A percentile compares a stretch with the other conserved stretches of the same genome.
phyloP scores from a whole-genome alignment of 2,888 invertebrate species.

The Mellilla xanthometata region DNA sequence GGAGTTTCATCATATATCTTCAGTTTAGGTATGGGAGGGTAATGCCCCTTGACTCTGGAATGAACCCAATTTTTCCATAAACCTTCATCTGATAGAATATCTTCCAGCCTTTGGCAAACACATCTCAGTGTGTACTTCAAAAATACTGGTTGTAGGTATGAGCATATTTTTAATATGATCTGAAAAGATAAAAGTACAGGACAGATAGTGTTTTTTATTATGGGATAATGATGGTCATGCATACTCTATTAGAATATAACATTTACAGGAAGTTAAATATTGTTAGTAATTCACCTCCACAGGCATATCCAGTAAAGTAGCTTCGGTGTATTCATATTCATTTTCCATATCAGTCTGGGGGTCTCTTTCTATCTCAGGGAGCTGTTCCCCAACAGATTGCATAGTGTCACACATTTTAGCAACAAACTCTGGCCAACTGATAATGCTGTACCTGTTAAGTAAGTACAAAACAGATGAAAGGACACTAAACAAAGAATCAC shows the following conservation, averaged over 20 bases:
- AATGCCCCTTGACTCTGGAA: slow-evolving; percentile 62
- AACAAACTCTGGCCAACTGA: too few species aligned
- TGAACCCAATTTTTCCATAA: slow-evolving; percentile 81
- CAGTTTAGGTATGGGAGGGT: slow-evolving; percentile 63
- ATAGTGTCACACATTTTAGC: slow-evolving; percentile 59
- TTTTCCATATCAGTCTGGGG: slow-evolving; percentile 28
- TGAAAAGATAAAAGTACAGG: slow-evolving; percentile 43
- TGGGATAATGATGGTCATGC: too few species aligned
- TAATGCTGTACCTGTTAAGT: too few species aligned
- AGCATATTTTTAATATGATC: slow-evolving; percentile 84
- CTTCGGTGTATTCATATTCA: slow-evolving; percentile 41
- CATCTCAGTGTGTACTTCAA: slow-evolving; percentile 76
- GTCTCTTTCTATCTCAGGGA: slow-evolving; percentile 52
- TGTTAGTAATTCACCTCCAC: slow-evolving; percentile 57
- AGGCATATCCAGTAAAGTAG: slow-evolving; percentile 60
- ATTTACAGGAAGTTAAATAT: not conserved
- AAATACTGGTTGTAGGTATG: slow-evolving; percentile 80
- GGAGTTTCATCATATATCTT: slow-evolving; percentile 61
- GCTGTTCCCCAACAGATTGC: slow-evolving; percentile 49
- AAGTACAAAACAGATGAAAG: too few species aligned
- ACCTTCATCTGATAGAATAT: slow-evolving; percentile 79
- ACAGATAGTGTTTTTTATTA: too few species aligned
- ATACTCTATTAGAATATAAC: too few species aligned
- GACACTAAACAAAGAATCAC: slow-evolving; percentile 7
- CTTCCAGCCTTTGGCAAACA: slow-evolving; percentile 81